A percentile compares a stretch with the other conserved stretches of the same genome.
These are phyloP conservation scores for Stylophora pistillata DNA, from an alignment of 64 coral and sea anemone genomes.

Conservation along the genomic window DNA sequence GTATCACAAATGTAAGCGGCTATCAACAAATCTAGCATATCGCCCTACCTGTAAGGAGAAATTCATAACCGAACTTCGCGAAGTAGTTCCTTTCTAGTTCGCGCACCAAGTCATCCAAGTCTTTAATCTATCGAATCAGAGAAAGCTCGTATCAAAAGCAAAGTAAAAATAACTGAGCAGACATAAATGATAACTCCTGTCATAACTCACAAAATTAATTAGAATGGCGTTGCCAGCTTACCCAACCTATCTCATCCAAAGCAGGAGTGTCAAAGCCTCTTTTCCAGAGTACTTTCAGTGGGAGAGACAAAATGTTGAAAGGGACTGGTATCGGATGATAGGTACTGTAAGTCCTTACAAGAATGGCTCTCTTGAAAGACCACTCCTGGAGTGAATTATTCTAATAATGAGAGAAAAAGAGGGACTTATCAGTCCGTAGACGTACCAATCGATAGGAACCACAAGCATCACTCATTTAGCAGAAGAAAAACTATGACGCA, in stretches of 20 bases:
- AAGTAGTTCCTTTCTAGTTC: not conserved
- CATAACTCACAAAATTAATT: too few species aligned
- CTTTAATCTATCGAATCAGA: not conserved
- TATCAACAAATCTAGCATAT: not conserved
- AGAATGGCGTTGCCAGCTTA: too few species aligned
- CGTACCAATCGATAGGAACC: too few species aligned
- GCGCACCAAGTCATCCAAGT: not conserved
- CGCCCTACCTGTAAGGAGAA: not conserved
- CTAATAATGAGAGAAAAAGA: not conserved
- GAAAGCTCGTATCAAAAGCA: not conserved
- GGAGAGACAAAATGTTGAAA: not conserved
- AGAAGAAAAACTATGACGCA: too few species aligned
- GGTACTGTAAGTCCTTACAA: not conserved
- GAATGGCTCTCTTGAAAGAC: constrained; percentile 11
- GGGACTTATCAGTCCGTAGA: too few species aligned
- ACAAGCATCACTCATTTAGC: not conserved
- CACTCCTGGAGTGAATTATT: not conserved
- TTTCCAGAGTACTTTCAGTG: not conserved
- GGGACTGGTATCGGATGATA: constrained; percentile 18
- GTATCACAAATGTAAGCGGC: not conserved
- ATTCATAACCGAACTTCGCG: not conserved
- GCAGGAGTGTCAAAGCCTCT: too few species aligned
- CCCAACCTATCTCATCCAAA: too few species aligned
- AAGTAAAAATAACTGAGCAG: not conserved
- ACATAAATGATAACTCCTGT: too few species aligned